phyloP scores from a whole-genome alignment of 2,797 vertebrate genomes.

The Setipinna tenuifilis region DNA sequence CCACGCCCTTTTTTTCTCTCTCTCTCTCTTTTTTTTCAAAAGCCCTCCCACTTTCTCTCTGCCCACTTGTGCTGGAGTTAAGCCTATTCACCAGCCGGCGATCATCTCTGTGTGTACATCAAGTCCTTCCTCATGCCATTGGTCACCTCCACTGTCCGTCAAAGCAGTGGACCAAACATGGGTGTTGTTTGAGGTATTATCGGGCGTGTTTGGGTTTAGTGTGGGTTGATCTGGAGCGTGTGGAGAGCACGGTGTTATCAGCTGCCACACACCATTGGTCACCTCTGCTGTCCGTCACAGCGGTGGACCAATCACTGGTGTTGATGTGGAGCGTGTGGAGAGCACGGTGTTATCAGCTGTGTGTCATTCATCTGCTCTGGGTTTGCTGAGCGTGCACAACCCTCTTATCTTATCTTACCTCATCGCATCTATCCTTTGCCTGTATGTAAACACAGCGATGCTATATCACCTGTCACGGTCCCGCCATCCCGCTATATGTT shows the following conservation, averaged over 20 bases:
- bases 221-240: background rate
- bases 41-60: constrained; percentile 48
- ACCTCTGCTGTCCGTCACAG: too few species aligned
- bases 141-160: background rate
- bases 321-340: background rate
- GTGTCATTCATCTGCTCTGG: too few species aligned
- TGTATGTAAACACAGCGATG: too few species aligned
- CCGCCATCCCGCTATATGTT: too few species aligned
- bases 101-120: background rate
- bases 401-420: too few species aligned
- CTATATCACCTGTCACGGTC: too few species aligned
- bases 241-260: background rate
- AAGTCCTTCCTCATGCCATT: background rate
- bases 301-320: background rate
- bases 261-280: too few species aligned
- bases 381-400: too few species aligned
- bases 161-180: background rate
- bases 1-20: constrained; percentile 43
- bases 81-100: background rate
- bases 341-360: background rate
- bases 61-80: background rate
- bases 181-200: too few species aligned
- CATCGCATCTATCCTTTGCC: too few species aligned
- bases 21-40: background rate
- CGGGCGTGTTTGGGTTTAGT: too few species aligned